These are phyloP conservation scores for Chymomyza procnemis DNA, from an alignment of 2,888 invertebrate genomes.

Conservation along the genomic window DNA sequence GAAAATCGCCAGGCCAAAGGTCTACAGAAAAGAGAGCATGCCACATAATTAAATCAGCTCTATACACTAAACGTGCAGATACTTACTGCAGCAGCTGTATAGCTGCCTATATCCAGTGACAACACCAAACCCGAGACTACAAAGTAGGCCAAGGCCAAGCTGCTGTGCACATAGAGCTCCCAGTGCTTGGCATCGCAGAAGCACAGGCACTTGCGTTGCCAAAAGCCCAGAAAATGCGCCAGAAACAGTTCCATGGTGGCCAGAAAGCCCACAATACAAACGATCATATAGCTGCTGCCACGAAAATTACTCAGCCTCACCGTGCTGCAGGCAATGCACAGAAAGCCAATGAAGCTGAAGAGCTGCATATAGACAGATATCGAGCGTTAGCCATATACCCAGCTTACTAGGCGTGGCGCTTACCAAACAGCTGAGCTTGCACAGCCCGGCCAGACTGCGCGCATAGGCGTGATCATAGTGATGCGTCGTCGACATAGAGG, in stretches of 20 bases:
- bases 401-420: slow-evolving; percentile 20
- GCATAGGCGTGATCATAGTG: slow-evolving; percentile 55
- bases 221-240: slow-evolving; percentile 55
- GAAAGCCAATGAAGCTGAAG: slow-evolving; percentile 56
- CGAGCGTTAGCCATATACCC: neutral
- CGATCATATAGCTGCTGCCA: slow-evolving; percentile 59
- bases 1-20: slow-evolving; percentile 53
- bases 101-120: slow-evolving; percentile 43
- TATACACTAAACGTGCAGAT: too few relatives aligned
- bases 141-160: slow-evolving; percentile 49
- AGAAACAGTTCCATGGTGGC: slow-evolving; percentile 46
- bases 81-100: slow-evolving; percentile 61
- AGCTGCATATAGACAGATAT: neutral
- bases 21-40: slow-evolving; percentile 34
- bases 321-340: slow-evolving; percentile 65
- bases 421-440: slow-evolving; percentile 59
- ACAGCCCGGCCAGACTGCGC: slow-evolving; percentile 56
- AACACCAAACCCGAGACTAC: slow-evolving; percentile 56
- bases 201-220: slow-evolving; percentile 50
- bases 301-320: slow-evolving; percentile 68
- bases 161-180: slow-evolving; percentile 46
- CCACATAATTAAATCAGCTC: neutral
- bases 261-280: slow-evolving; percentile 46
- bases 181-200: slow-evolving; percentile 46
- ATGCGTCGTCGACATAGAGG: slow-evolving; percentile 31